Evolutionary conservation across 2,888 invertebrate genomes (phyloP), one percentile per base, ranked within the genome.

Genomic region (Leptinotarsa juncta): DNA sequence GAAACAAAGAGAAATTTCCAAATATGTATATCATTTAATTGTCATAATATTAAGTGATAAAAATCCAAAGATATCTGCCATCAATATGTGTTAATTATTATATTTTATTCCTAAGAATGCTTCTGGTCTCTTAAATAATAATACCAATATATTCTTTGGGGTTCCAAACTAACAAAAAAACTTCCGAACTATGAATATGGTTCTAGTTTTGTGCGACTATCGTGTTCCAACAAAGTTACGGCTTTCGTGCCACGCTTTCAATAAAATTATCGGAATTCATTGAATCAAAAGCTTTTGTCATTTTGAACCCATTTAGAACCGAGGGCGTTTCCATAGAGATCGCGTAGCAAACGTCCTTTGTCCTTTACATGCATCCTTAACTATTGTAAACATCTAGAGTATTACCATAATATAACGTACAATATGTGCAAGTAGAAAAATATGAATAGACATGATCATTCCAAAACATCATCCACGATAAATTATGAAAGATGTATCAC

Each of bases 371-470:
- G 15, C 42, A 65, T 67, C 20, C 70, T 67, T 72, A 72, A 23
- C 70, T 73, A 73, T 70, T 53, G 51, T 72, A 77, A 78, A 80
- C 78, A 79, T 72, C 80, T 79, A 80, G 77, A 77, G 68, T 80
- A 75, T 76, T 76, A 78, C 71, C 74, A 77, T 76, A 77, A 78
- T 77, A 70, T 84, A 86, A 86, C 80, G 85, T 86, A 87, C 86
- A 87, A 81, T 87, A 85, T 86, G 87, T 87, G 87, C 87, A 87
- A 86, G 87, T 88, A 88, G 87, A 88, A 88, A 88, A 88, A 88
- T 88, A 88, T 60, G 82, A 84, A 84, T 85, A 84, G 84, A 84
- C 79, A 83, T 73, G 72, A 78, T 74, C 67, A 71, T 80, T 81
- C 79, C 75, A 79, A 77, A 81, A 74, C 79, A 72, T 62, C 62